Evolutionary conservation across 2,113 vertebrate species (phyloP), one percentile per base, ranked within the genome.

Genomic region (Alligator sinensis): DNA sequence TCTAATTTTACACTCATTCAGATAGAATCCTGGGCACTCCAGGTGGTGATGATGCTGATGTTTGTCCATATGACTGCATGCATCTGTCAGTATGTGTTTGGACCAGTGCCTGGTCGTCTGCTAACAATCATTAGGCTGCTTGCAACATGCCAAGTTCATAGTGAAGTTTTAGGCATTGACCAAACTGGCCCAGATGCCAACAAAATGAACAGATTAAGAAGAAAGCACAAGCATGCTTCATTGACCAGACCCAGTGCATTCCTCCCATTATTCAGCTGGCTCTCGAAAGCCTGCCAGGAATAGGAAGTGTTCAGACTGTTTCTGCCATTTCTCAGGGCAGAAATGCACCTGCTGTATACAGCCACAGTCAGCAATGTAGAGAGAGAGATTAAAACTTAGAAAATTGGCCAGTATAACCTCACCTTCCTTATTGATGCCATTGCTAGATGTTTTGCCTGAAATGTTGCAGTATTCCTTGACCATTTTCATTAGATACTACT

Each of bases 401-500:
- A 90, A 19, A 9, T 47, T 77, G 61, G 57, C 16, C 28, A 74
- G 61, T 66, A 72, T 4, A 4, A 25, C 11, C 1, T 34, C 79
- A 78, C 27, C 34, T 64, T 90, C 34, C 21, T 88, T 86, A 30
- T n/a, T 86, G 19, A 80, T 57, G 84, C 47, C 86, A 3, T 70
- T 84, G 80, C n/a, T 66, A 54, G 57, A 75, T 12, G 3, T 17
- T 9, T 77, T 77, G 4, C 70, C 75, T 95, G 28, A 62, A 80
- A 62, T 38, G 92, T 60, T 59, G 30, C 25, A 80, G 11, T 57
- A 27, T 85, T 97, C 97, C 97, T 98, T 98, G 88, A 98, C 96
- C 1, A 1, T 91, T 61, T 21, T 86, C 85, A 54, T 77, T 95
- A 98, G 98, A 93, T 98, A 98, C 1, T 98, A 98, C 82, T 98